A percentile compares a stretch with the other conserved stretches of the same genome.
Conservation (phyloP, 2,888 invertebrate genomes). For the Drosophila phalerata region DNA sequence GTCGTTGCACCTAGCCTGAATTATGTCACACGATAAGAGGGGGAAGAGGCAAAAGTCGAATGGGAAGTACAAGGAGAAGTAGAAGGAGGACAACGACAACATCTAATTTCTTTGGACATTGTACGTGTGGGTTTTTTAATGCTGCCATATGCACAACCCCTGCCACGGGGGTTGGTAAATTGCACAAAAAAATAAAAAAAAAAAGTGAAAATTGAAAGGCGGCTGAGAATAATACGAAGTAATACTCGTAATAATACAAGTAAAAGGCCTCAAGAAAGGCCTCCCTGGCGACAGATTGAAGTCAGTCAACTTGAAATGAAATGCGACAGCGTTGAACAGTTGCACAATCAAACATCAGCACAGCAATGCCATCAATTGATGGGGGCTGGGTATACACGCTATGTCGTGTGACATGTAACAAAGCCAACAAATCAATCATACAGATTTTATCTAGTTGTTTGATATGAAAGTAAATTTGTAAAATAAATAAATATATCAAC, state of each 20-base stretch:
- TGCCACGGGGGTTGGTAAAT: slow-evolving; percentile 63
- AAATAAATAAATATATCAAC: background rate
- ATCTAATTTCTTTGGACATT: slow-evolving; percentile 81
- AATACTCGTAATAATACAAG: slow-evolving; percentile 54
- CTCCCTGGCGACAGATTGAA: slow-evolving; percentile 84
- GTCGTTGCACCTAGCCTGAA: slow-evolving; percentile 73
- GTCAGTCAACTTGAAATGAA: slow-evolving; percentile 85
- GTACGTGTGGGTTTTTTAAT: slow-evolving; percentile 83
- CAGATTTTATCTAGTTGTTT: background rate
- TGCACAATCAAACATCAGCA: slow-evolving; percentile 73
- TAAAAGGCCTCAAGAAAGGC: slow-evolving; percentile 70
- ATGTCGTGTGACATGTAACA: background rate
- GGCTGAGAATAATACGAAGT: slow-evolving; percentile 41
- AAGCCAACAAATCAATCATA: background rate
- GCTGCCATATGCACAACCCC: slow-evolving; percentile 85
- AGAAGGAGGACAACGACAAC: slow-evolving; percentile 38
- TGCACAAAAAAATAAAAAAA: slow-evolving; percentile 35
- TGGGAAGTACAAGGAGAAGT: background rate
- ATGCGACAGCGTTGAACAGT: slow-evolving; percentile 82
- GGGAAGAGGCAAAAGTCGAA: background rate
- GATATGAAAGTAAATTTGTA: no score
- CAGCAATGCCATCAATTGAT: slow-evolving; percentile 17
- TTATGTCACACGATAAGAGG: slow-evolving; percentile 77
- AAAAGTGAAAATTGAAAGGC: slow-evolving; percentile 27
- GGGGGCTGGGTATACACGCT: slow-evolving; percentile 27